Evolutionary conservation across 2,797 vertebrate genomes (phyloP).

Genomic region (Euthynnus affinis): DNA sequence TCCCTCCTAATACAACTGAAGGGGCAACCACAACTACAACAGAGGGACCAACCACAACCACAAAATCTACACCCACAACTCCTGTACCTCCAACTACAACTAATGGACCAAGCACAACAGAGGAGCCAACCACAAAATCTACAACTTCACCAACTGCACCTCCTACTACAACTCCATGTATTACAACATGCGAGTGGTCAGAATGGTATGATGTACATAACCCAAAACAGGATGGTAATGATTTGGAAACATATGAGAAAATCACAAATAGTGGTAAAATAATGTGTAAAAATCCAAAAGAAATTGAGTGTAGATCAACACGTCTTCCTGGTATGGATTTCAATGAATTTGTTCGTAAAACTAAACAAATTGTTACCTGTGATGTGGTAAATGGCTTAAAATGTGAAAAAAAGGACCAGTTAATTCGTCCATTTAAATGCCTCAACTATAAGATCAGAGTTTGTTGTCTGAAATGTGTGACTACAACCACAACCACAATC

Average conservation of each 20-base stretch:
- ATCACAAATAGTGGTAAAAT: slow-evolving; percentile 61
- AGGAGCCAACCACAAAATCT: background rate
- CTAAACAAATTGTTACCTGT: slow-evolving; percentile 67
- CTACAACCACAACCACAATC: background rate
- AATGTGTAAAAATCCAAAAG: slow-evolving; percentile 66
- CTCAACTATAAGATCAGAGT: slow-evolving; percentile 78
- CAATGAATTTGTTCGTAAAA: background rate
- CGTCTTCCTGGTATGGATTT: background rate
- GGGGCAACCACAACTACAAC: too few species aligned
- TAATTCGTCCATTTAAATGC: slow-evolving; percentile 43
- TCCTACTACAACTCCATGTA: slow-evolving; percentile 43
- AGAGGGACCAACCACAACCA: too few species aligned
- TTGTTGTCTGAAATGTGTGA: too few species aligned
- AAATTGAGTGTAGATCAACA: slow-evolving; percentile 70
- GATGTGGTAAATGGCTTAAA: slow-evolving; percentile 68
- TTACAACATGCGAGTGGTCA: slow-evolving; percentile 76
- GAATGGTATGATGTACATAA: slow-evolving; percentile 80
- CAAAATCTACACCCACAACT: too few species aligned
- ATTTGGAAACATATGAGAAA: slow-evolving; percentile 84
- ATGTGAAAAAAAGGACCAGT: slow-evolving; percentile 73
- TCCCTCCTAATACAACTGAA: slow-evolving; percentile 6
- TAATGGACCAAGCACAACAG: too few species aligned
- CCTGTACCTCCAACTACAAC: background rate
- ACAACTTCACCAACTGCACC: background rate
- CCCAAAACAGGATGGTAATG: slow-evolving; percentile 6